phyloP scores from a whole-genome alignment of 2,888 invertebrate species.

The Polydesmus complanatus region DNA sequence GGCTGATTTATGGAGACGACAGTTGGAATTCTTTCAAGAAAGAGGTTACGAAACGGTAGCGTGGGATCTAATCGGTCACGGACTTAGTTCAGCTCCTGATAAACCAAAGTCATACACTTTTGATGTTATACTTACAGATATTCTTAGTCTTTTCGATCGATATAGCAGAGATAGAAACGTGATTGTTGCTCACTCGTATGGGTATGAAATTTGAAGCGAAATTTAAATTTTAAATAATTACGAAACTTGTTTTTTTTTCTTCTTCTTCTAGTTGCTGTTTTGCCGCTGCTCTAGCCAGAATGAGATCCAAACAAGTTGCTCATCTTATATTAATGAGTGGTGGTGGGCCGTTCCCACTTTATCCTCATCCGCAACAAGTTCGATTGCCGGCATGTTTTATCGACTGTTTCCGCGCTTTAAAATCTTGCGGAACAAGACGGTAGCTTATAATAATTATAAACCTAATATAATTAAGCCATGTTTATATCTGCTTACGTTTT shows the following conservation, averaged over 20 bases:
- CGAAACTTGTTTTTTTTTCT: background rate
- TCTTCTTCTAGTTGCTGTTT: conserved; percentile 42
- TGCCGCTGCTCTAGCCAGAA: conserved; percentile 45
- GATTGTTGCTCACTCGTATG: conserved; percentile 52
- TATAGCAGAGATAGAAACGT: conserved; percentile 45
- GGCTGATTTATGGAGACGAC: conserved; percentile 46
- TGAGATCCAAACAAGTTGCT: conserved; percentile 42
- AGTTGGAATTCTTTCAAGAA: conserved; percentile 43
- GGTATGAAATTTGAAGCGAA: conserved; percentile 40
- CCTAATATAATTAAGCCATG: background rate
- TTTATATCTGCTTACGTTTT: conserved; percentile 1
- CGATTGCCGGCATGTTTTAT: conserved; percentile 36
- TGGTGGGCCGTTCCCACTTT: conserved; percentile 51
- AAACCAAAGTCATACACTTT: conserved; percentile 44
- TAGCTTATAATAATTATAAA: conserved; percentile 22
- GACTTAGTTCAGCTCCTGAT: conserved; percentile 46
- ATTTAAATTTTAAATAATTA: no score
- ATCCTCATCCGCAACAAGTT: conserved; percentile 40
- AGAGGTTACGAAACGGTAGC: conserved; percentile 48
- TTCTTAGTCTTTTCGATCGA: conserved; percentile 45
- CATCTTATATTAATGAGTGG: conserved; percentile 50
- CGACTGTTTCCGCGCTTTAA: conserved; percentile 40
- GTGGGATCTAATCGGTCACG: conserved; percentile 53
- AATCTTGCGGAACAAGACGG: conserved; percentile 44
- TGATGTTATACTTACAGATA: conserved; percentile 43